Base-by-base conservation (phyloP, 1,140 invertebrate genomes). In the Platyscapa corneri region DNA sequence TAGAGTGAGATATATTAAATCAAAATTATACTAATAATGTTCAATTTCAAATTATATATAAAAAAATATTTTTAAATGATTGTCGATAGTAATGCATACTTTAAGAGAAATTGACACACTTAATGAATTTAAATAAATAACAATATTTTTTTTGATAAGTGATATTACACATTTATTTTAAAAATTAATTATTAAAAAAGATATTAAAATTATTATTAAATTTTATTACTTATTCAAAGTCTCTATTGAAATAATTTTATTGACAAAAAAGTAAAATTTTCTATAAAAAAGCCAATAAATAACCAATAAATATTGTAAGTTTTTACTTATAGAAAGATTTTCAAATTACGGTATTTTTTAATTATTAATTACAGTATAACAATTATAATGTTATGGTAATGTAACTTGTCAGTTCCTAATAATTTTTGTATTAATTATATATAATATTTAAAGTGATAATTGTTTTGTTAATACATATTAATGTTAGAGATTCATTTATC, bases 1-100 rank as follows among this genome's bases (percentile, higher is more conserved):
- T 80, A 72, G 89, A 87, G 92, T 93, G 89, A 83, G 75, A 34
- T 89, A 88, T 80, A 79, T 20, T 89, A 89, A 30, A 80, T 23
- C 39, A 49, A 76, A 0, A 14, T 32, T 46, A 0, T 42, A n/a
- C 27, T 42, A 30, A 65, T 65, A 32, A 30, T 30, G 30, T 65
- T 3, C 14, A 65, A 65, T 65, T 30, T 30, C 14, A n/a, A 30
- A 18, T 65, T 32, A 3, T 1, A 65, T 65, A n/a, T 6, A 65
- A 30, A 32, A n/a, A 65, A n/a, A 32, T 65, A 65, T 30, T 65
- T 65, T 32, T 30, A 10, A 30, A 30, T 30, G 0, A 10, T 65
- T 30, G 64, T 3, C 3, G 30, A 6, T 3, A 30, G 30, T 7
- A 32, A 65, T 30, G n/a, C 64, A 30, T 30, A 65, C 30, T 30